Conservation (phyloP, 2,113 vertebrate genomes). For the Rattus norvegicus region GRCr8 NC_086033.1:58239501-58240000, state of each 20-base stretch:
- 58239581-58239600: accelerated
- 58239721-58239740: neutral
- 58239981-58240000: neutral
- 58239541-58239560: neutral
- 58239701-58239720: neutral
- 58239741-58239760: neutral
- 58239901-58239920: neutral
- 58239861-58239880: neutral
- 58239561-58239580: neutral
- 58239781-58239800: neutral
- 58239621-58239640: too few species aligned
- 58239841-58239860: neutral
- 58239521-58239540: neutral
- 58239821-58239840: neutral
- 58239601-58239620: neutral
- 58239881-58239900: neutral
- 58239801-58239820: too few species aligned
- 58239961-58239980: too few species aligned
- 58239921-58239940: too few species aligned
- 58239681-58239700: neutral
- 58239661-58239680: neutral
- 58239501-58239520: neutral
- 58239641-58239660: too few species aligned
- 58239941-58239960: too few species aligned
- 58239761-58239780: neutral